phyloP scores from a whole-genome alignment of 2,113 vertebrate species.

The Callionymus lyra region DNA sequence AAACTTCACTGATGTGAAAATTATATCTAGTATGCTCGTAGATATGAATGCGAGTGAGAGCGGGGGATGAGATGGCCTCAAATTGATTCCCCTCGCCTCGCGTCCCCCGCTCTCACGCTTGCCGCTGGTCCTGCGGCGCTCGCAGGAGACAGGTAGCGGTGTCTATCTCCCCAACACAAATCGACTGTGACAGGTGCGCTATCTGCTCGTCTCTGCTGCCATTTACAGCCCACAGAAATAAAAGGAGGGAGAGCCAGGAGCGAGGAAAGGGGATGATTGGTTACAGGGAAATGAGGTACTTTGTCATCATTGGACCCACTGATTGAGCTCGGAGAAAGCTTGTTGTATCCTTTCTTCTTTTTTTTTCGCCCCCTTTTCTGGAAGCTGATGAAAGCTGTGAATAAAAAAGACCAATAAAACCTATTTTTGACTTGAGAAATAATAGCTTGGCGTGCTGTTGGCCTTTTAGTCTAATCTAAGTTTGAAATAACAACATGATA shows the following conservation, averaged over 20 bases:
- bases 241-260: conserved; percentile 49
- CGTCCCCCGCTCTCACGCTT: conserved; percentile 31
- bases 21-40: conserved; percentile 17
- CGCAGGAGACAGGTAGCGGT: conserved; percentile 66
- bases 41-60: conserved; percentile 21
- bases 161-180: conserved; percentile 71
- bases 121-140: conserved; percentile 46
- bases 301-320: conserved; percentile 51
- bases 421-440: conserved; percentile 12
- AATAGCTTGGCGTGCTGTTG: too few species aligned
- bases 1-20: conserved; percentile 29
- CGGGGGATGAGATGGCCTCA: conserved; percentile 49
- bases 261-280: conserved; percentile 43
- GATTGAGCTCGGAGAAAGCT: conserved; percentile 40
- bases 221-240: conserved; percentile 67
- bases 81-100: conserved; percentile 52
- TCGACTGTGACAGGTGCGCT: conserved; percentile 74
- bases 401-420: conserved; percentile 34
- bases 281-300: conserved; percentile 57
- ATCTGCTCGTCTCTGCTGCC: conserved; percentile 71
- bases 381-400: conserved; percentile 16
- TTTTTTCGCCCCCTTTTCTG: conserved; percentile 2
- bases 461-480: too few species aligned
- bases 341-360: neutral
- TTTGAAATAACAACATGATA: too few species aligned